Base-by-base conservation (phyloP, 2,888 invertebrate genomes). In the Scaptomyza tumidula region DNA sequence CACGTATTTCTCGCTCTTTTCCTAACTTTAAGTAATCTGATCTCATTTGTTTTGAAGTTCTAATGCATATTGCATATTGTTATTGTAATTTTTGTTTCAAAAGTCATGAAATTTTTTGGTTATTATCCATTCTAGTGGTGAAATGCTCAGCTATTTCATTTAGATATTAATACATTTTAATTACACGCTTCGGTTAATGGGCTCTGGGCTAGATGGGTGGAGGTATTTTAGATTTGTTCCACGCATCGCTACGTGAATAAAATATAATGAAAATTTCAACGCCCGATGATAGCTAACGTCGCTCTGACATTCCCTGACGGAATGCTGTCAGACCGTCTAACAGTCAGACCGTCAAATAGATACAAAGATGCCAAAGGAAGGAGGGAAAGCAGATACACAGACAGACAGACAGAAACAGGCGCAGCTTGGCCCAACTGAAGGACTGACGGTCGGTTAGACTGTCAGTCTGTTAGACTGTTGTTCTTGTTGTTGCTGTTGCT, bases 251-350 rank as follows among this genome's bases (percentile, higher is more conserved):
- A 71, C 80, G 80, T 86, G 80, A 76, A 89, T 89, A 79, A 86
- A 90, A 89, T 86, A 85, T 85, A 89, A 85, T 86, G 86, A 79
- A 89, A 80, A 82, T 86, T 88, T 85, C 89, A 89, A 77, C 75
- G 75, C 80, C 78, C 86, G 78, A 86, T 81, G 88, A 83, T 83
- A 77, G 81, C 67, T 50, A 71, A 76, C 75, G 59, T 49, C 58
- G 58, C 13, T 49, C 68, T 56, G 77, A 59, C 74, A 73, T 39
- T 9, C 56, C 52, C 61, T 77, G 89, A 89, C 81, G 90, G 89
- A 90, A 90, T 89, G 89, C 89, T 86, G 87, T 74, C 89, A 74
- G 50, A 60, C 48, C 14, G 58, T 14, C 37, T 9, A 33, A 10
- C 46, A 44, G 57, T 31, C 53, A 24, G 58, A 14, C 37, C 35